Conservation (phyloP, 2,797 vertebrate genomes). For the Enteromius viviparus region DNA sequence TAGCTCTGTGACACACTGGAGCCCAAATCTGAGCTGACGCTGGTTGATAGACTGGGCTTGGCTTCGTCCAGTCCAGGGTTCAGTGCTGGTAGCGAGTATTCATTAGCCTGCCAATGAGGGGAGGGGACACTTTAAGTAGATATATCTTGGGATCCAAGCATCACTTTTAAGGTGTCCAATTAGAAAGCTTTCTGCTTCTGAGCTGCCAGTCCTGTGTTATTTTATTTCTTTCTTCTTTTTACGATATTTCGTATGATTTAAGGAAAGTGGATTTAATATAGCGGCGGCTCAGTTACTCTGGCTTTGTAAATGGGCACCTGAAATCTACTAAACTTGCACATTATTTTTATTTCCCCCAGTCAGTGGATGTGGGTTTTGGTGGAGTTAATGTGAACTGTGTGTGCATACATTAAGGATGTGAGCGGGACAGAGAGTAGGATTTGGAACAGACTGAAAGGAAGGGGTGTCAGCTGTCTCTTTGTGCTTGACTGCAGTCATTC, state of each 20-base stretch:
- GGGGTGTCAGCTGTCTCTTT: slow-evolving; percentile 86
- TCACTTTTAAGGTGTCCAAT: slow-evolving; percentile 41
- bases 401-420: slow-evolving; percentile 61
- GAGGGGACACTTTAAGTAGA: slow-evolving; percentile 57
- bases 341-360: slow-evolving; percentile 38
- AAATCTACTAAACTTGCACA: slow-evolving; percentile 49
- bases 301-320: slow-evolving; percentile 53
- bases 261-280: slow-evolving; percentile 21
- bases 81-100: slow-evolving; percentile 97
- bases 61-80: slow-evolving; percentile 97
- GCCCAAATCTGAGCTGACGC: slow-evolving; percentile 95
- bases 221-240: slow-evolving; percentile 22
- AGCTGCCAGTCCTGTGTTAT: slow-evolving; percentile 27
- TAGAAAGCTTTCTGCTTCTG: slow-evolving; percentile 44
- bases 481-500: slow-evolving; percentile 86
- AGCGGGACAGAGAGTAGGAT: slow-evolving; percentile 77
- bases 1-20: slow-evolving; percentile 99
- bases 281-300: slow-evolving; percentile 31
- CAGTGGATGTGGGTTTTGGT: slow-evolving; percentile 59
- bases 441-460: slow-evolving; percentile 81
- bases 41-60: slow-evolving; percentile 97
- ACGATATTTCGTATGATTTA: slow-evolving; percentile 9
- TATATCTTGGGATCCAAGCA: slow-evolving; percentile 45
- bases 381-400: slow-evolving; percentile 58
- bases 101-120: slow-evolving; percentile 86